These are phyloP conservation scores for Istiophorus platypterus DNA, from an alignment of 2,113 vertebrate genomes.

Conservation along the genomic window DNA sequence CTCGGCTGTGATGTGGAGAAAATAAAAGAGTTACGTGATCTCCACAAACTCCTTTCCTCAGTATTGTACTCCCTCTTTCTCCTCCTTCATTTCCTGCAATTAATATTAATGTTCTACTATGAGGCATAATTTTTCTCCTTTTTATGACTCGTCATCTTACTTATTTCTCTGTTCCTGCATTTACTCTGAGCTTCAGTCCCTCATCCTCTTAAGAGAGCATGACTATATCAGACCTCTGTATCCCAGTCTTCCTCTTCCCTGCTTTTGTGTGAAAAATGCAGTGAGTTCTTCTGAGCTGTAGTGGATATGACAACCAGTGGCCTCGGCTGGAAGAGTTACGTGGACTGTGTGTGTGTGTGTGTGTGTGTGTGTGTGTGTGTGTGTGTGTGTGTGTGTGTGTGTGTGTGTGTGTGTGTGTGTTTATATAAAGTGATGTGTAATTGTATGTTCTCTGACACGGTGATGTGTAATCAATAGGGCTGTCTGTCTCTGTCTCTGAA, in stretches of 20 bases:
- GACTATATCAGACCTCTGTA: constrained; percentile 40
- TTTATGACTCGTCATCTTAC: constrained; percentile 13
- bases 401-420: constrained; percentile 31
- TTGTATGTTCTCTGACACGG: constrained; percentile 66
- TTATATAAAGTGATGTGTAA: constrained; percentile 68
- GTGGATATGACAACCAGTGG: constrained; percentile 56
- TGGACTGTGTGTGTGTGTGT: constrained; percentile 32
- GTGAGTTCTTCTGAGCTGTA: constrained; percentile 48
- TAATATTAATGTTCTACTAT: constrained; percentile 42
- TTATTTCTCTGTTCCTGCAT: constrained; percentile 22
- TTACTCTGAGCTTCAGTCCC: constrained; percentile 16
- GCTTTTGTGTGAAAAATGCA: constrained; percentile 30
- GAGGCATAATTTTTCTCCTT: constrained; percentile 32
- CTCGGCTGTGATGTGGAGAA: constrained; percentile 44
- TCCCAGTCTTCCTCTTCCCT: constrained; percentile 21
- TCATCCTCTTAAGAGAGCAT: constrained; percentile 44
- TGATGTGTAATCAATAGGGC: constrained; percentile 71
- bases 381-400: constrained; percentile 31
- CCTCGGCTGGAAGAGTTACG: constrained; percentile 35
- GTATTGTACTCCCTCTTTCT: background rate
- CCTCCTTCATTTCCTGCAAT: constrained; percentile 21
- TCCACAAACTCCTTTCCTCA: constrained; percentile 18
- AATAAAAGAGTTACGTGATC: constrained; percentile 25
- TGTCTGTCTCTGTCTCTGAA: constrained; percentile 63
- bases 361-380: constrained; percentile 12